Evolutionary conservation across 2,113 vertebrate species (phyloP), one percentile per base, ranked within the genome.

Genomic region (Euleptes europaea): DNA sequence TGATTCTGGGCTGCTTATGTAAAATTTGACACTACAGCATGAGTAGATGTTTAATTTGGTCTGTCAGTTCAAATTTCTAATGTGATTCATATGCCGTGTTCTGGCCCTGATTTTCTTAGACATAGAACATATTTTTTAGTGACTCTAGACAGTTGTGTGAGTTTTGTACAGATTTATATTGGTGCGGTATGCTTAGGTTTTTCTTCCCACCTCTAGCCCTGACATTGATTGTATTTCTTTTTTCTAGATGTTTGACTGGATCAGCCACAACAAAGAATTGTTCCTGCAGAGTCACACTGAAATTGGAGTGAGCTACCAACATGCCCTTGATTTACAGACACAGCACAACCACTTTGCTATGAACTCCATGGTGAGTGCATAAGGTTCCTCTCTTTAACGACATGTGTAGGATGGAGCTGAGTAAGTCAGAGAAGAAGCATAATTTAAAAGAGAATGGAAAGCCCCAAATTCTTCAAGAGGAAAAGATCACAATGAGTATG

Each of bases 341-440:
- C 98, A 99, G 89, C 99, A 99, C 96, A 99, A 98, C 94, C 99
- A 99, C 95, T 99, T 99, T 14, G 98, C 99, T 90, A 99, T 99
- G 99, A 99, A 99, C 94, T 99, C 98, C 79, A 99, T 99, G 99
- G 99, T 99, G 94, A 93, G 97, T 92, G 14, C 54, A 47, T 1
- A 85, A 40, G 5, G 14, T 8, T 47, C 0, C 9, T 66, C 26
- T 77, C 10, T 79, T 51, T 17, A 60, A 0, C 0, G 0, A 1
- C 5, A 69, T 44, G 21, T 2, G 28, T 69, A 70, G 51, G 4
- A 31, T 49, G 28, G 77, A 67, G 31, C 12, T 14, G 14, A 65
- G 5, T 2, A 26, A 0, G 49, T 4, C 0, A 0, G 0, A 31
- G 71, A 40, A 26, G 3, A 23, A 12, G 38, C 40, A 84, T n/a